Evolutionary conservation across 2,113 vertebrate species (phyloP), one percentile per base, ranked within the genome.

Genomic region (Dromaius novaehollandiae): DNA sequence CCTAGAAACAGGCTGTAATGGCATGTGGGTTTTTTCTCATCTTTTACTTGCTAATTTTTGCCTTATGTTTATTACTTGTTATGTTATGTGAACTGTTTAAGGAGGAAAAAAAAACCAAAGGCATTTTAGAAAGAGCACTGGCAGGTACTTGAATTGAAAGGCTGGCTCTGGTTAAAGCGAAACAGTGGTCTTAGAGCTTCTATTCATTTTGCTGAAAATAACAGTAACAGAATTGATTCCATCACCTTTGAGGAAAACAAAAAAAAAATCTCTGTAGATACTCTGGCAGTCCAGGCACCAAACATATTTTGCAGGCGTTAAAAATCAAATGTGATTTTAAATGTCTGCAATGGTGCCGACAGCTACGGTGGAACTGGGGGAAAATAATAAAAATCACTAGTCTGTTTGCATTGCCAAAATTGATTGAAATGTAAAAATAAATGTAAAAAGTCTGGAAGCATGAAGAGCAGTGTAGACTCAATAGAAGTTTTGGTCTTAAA

Each of bases 151-250:
- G 89, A 84, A 91, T 95, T 95, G 94, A 93, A 95, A 93, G 88
- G 32, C 73, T 97, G 95, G 82, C 91, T 96, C 89, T 84, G 36
- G 93, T 90, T 96, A 91, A 95, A 96, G 93, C 85, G 76, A 93
- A 97, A 64, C 68, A 78, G 71, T 79, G 70, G 82, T 83, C 91
- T 97, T 95, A 95, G 96, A 96, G 94, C 74, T 79, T 95, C 53
- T 80, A 60, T 94, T 19, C 25, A 0, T 83, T 94, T 93, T 60
- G 34, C 65, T 82, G 94, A 78, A 95, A 97, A 77, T 75, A 97
- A 83, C 85, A 86, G 79, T 89, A 88, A 77, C 88, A 93, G 87
- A 89, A 93, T 91, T 94, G 93, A 91, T 86, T 95, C 84, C 60
- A 70, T 86, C 82, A 77, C 89, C 73, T 95, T 94, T 79, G 71